These are phyloP conservation scores for Fabriciana adippe DNA, from an alignment of 2,888 invertebrate genomes.

Conservation along the genomic window DNA sequence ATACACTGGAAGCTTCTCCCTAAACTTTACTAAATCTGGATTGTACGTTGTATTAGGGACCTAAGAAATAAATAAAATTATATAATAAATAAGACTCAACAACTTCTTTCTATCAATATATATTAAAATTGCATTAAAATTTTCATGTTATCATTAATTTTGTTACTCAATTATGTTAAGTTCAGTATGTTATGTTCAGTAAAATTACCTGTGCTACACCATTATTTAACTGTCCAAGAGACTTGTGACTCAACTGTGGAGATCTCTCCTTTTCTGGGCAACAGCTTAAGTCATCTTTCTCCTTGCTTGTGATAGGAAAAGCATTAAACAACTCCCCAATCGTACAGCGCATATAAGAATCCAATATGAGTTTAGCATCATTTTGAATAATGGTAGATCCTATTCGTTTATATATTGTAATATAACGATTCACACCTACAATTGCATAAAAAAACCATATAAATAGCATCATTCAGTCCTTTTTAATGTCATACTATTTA, in stretches of 20 bases:
- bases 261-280: constrained; percentile 85
- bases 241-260: constrained; percentile 79
- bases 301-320: constrained; percentile 86
- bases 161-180: background rate
- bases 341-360: constrained; percentile 83
- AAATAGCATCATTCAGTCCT: background rate
- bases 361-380: constrained; percentile 85
- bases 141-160: background rate
- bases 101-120: too few species aligned
- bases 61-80: constrained; percentile 46
- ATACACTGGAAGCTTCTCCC: constrained; percentile 87
- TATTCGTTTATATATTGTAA: constrained; percentile 87
- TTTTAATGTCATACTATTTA: background rate
- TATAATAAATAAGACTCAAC: background rate
- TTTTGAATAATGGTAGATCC: constrained; percentile 86
- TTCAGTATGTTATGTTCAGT: background rate
- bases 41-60: constrained; percentile 77
- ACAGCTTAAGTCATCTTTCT: constrained; percentile 86
- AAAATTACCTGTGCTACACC: constrained; percentile 83
- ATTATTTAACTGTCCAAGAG: constrained; percentile 85
- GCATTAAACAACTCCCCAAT: constrained; percentile 84
- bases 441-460: background rate
- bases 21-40: constrained; percentile 80
- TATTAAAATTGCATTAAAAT: too few species aligned
- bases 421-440: constrained; percentile 84